phyloP scores from a whole-genome alignment of 2,113 vertebrate genomes.

The Pomatorhinus ruficollis region DNA sequence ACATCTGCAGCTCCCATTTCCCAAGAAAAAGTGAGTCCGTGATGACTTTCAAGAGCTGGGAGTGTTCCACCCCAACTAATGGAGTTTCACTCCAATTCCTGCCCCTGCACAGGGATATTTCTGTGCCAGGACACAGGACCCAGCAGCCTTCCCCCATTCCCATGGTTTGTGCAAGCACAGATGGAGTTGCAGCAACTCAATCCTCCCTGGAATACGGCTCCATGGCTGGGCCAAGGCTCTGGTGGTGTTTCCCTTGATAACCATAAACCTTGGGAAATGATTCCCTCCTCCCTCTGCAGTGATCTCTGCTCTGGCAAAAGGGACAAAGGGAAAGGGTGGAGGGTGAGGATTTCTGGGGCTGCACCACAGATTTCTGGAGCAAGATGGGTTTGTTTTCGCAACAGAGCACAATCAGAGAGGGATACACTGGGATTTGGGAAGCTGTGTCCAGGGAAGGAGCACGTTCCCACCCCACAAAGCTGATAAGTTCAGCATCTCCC shows the following conservation, averaged over 20 bases:
- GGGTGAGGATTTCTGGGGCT: neutral
- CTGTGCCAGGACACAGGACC: neutral
- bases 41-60: fast-evolving
- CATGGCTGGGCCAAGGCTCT: fast-evolving
- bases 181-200: neutral
- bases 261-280: fast-evolving
- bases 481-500: fast-evolving
- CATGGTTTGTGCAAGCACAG: neutral
- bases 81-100: neutral
- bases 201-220: neutral
- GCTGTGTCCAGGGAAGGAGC: neutral
- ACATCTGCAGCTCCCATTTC: neutral
- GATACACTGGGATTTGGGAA: fast-evolving
- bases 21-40: neutral
- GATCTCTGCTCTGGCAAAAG: neutral
- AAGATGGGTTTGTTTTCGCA: neutral
- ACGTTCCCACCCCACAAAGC: fast-evolving
- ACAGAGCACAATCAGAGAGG: fast-evolving
- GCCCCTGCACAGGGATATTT: neutral
- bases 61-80: neutral
- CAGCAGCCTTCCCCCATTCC: neutral
- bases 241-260: neutral
- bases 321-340: neutral
- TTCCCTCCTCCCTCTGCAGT: fast-evolving
- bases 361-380: neutral